Evolutionary conservation across 2,797 vertebrate genomes (phyloP), one percentile per base, ranked within the genome.

Genomic region (Artibeus lituratus): DNA sequence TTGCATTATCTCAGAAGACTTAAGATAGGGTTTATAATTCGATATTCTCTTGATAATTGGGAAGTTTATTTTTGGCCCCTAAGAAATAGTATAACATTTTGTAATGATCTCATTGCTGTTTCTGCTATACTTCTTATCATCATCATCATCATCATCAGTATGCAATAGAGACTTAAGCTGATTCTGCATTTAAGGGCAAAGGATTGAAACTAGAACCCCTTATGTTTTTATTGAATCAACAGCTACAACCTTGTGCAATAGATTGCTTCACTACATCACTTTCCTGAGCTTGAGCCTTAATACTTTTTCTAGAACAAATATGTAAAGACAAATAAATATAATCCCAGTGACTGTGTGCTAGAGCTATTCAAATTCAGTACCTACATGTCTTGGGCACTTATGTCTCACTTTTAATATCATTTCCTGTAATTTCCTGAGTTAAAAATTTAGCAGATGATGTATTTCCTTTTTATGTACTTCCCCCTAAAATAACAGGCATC

Each of bases 21-120:
- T 70, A 78, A 37, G 7, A 96, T 92, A 87, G 32, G 74, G 19
- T 91, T 94, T 77, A 35, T 24, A 89, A 77, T 88, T 96, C 78
- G 92, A 55, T 53, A 47, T 65, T 94, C 67, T 92, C 26, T 74
- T 93, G 19, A 81, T 82, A 91, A 89, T 47, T 5, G 7, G 49
- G 35, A 83, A 62, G 53, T 57, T 90, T 90, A 87, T 85, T 86
- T 94, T 91, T 87, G 87, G 49, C 16, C 4, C n/a, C 22, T 92
- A 91, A 83, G 72, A 95, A 91, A 55, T 14, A 90, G 29, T 0
- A 12, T 44, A 26, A 14, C 21, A 53, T 91, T 77, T 88, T 59
- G 2, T n/a, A 77, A 77, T 59, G 57, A 62, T 67, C 74, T 70
- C 51, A 8, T n/a, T 55, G 49, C 22, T 74, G 16, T 24, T 73